Conservation (phyloP, 2,113 vertebrate species). For the Dromiciops gliroides region DNA sequence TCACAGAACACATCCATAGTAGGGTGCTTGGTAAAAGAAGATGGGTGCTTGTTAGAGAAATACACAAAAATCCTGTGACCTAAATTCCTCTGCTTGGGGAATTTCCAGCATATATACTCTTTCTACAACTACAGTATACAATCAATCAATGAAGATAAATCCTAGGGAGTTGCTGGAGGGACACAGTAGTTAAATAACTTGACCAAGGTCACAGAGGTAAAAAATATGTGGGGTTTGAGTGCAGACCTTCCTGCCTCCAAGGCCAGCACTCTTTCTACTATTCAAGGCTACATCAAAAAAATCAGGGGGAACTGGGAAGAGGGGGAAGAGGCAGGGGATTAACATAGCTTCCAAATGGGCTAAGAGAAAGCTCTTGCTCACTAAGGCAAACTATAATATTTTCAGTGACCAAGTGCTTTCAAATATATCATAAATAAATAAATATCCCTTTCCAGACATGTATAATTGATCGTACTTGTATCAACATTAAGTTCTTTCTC, state of each 20-base stretch:
- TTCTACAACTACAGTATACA: not conserved
- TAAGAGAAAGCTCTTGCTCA: constrained; percentile 44
- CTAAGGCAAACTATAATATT: constrained; percentile 38
- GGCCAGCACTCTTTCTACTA: not conserved
- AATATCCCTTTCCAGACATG: constrained; percentile 65
- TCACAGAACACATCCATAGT: not conserved
- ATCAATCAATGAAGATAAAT: not conserved
- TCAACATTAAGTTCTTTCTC: constrained; percentile 65
- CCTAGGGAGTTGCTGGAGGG: not conserved
- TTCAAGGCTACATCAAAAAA: not conserved
- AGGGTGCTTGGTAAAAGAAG: not conserved
- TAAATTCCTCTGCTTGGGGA: not conserved
- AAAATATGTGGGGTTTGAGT: not conserved
- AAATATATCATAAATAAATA: constrained; percentile 66
- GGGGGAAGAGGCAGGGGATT: not conserved
- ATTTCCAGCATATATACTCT: not conserved
- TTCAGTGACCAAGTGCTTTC: constrained; percentile 46
- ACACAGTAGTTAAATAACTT: not conserved
- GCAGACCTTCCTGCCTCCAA: not conserved
- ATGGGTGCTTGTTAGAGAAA: constrained; percentile 24
- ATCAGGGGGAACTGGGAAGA: too few species aligned
- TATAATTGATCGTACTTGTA: constrained; percentile 74
- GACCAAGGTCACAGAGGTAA: not conserved
- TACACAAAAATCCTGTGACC: not conserved
- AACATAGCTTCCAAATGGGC: not conserved